Evolutionary conservation across 2,888 invertebrate genomes (phyloP), one percentile per base, ranked within the genome.

Genomic region (Eurois occulta): DNA sequence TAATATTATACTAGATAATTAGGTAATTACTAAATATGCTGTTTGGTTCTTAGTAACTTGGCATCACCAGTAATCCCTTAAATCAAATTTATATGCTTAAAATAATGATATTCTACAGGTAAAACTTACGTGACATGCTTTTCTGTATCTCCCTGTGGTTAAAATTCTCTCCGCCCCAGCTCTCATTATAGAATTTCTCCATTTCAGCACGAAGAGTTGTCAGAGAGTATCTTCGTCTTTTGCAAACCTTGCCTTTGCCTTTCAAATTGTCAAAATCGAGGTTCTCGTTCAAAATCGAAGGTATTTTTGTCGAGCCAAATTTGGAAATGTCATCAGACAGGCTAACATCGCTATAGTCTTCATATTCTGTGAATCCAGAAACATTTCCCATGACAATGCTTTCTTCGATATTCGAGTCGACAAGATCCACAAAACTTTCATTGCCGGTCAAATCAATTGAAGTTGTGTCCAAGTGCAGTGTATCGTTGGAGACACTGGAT

Each of bases 151-250:
- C 96, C 4, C 94, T 91, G 58, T 98, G 93, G 87, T 97, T 97
- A 85, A 97, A 97, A 81, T 97, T 94, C 92, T 97, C 97, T 71
- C 97, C 97, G 0, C 97, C 97, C 97, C 97, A 97, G 85, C 97
- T 97, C 83, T 97, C 96, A 90, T 97, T 97, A 90, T 98, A 98
- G 93, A 97, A 98, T 78, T 97, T 96, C 78, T 97, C 96, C 97
- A 98, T 97, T 88, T 97, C 97, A 2, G 93, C 95, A 64, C 95
- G 93, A 70, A 96, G 92, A 80, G 94, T 94, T 81, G 94, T 92
- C 82, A 95, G 90, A 82, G 96, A 96, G 89, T 95, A 96, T 66
- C 91, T 90, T 68, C 94, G 89, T 84, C 91, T 91, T 79, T 92
- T 95, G 77, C 93, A 94, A 60, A 93, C 90, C 75, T 92, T 94